These are phyloP conservation scores for Prunella strophiata DNA, from an alignment of 2,797 vertebrate genomes.

Conservation along the genomic window DNA sequence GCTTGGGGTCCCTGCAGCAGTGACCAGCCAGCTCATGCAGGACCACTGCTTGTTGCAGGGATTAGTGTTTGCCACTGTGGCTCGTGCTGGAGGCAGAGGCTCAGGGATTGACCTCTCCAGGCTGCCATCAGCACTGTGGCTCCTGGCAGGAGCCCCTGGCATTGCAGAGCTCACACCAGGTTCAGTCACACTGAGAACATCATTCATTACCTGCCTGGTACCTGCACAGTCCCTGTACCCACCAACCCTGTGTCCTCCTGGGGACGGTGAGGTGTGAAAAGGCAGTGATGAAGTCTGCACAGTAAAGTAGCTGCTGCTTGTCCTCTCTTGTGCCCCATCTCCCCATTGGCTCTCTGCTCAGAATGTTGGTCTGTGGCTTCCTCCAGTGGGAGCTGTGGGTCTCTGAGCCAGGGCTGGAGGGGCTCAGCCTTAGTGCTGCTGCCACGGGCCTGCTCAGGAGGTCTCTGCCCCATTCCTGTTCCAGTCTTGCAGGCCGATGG, in stretches of 20 bases:
- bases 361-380: rapidly evolving
- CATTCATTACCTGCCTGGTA: rapidly evolving
- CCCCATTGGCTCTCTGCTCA: rapidly evolving
- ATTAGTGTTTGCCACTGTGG: rapidly evolving
- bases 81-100: neutral
- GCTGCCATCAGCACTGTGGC: neutral
- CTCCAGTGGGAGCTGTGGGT: neutral
- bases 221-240: neutral
- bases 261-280: rapidly evolving
- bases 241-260: rapidly evolving
- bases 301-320: neutral
- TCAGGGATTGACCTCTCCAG: rapidly evolving
- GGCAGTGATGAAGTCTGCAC: neutral
- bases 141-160: neutral
- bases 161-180: rapidly evolving
- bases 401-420: neutral
- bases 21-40: rapidly evolving
- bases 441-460: neutral
- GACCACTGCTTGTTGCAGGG: too few species aligned
- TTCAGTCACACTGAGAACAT: neutral
- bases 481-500: rapidly evolving
- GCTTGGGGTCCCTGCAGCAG: neutral
- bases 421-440: neutral
- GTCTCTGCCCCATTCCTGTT: neutral
- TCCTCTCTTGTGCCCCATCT: neutral